phyloP scores from a whole-genome alignment of 2,797 vertebrate genomes.

The Schizopygopsis pylzovi region DNA sequence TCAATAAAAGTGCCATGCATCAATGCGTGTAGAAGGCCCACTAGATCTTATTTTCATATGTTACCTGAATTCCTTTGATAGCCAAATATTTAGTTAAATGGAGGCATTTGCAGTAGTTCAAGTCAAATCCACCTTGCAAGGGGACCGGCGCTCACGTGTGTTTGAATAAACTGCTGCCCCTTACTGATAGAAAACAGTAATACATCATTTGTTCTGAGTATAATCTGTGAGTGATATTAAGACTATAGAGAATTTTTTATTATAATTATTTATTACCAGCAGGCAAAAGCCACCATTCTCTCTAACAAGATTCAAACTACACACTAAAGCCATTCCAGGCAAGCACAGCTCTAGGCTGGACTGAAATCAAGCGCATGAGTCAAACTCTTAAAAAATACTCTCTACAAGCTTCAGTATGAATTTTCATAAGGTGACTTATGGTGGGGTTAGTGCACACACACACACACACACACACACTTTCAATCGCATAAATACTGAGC shows the following conservation, averaged over 20 bases:
- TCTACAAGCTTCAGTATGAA: slow-evolving; percentile 48
- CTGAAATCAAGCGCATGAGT: slow-evolving; percentile 39
- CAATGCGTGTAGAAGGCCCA: not conserved
- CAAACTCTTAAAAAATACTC: slow-evolving; percentile 47
- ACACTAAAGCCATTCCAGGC: slow-evolving; percentile 60
- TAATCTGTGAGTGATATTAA: slow-evolving; percentile 18
- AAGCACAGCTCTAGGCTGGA: slow-evolving; percentile 60
- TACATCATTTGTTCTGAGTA: not conserved
- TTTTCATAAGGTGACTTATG: slow-evolving; percentile 52
- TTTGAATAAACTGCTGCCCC: slow-evolving; percentile 41
- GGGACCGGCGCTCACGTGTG: too few relatives aligned
- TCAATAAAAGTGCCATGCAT: not conserved
- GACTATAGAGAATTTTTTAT: slow-evolving; percentile 55
- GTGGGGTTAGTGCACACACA: slow-evolving; percentile 33
- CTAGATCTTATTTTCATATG: not conserved
- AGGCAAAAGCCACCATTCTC: slow-evolving; percentile 70
- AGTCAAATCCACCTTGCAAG: not conserved
- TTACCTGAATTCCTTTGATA: not conserved
- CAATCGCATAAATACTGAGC: slow-evolving; percentile 21
- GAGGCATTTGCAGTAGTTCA: not conserved
- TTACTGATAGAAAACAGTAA: slow-evolving; percentile 27
- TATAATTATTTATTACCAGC: slow-evolving; percentile 77
- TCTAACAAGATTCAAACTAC: slow-evolving; percentile 33
- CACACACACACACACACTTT: slow-evolving; percentile 1
- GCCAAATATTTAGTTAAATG: not conserved